Conservation (phyloP, 1,140 invertebrate genomes). For the Pissodes strobi region DNA sequence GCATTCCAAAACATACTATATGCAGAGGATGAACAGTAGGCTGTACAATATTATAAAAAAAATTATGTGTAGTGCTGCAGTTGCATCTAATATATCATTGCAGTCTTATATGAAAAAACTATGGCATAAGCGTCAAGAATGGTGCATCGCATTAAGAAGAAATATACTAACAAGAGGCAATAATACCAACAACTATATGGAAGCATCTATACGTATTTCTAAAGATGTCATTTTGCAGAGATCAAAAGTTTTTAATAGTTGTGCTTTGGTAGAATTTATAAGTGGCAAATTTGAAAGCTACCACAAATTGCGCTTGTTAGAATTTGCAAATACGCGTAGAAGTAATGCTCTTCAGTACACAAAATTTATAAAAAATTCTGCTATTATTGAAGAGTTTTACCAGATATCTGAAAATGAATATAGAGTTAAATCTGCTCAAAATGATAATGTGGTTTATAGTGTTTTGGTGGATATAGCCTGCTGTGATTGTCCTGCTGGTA, state of each 20-base stretch:
- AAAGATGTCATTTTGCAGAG: slow-evolving; percentile 13
- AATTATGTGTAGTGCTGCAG: slow-evolving; percentile 5
- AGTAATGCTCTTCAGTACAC: not conserved
- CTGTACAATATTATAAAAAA: slow-evolving; percentile 19
- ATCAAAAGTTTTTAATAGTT: slow-evolving; percentile 12
- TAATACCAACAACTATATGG: slow-evolving; percentile 17
- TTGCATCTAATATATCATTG: slow-evolving; percentile 1
- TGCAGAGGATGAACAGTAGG: slow-evolving; percentile 7
- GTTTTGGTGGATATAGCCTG: slow-evolving; percentile 16
- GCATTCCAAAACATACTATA: slow-evolving; percentile 11
- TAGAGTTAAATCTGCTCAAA: too few species aligned
- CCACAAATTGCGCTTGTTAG: slow-evolving; percentile 9
- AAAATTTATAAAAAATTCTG: too few species aligned
- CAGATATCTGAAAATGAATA: not conserved
- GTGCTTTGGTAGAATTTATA: slow-evolving; percentile 26
- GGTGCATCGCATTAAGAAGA: not conserved
- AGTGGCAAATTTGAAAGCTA: slow-evolving; percentile 9
- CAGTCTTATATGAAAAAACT: not conserved
- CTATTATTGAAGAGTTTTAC: not conserved
- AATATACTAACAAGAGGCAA: slow-evolving; percentile 8
- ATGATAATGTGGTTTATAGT: slow-evolving; percentile 9
- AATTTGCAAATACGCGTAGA: slow-evolving; percentile 15
- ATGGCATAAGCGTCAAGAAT: too few species aligned
- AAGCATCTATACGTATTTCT: slow-evolving; percentile 14
- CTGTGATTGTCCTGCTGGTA: slow-evolving; percentile 8